Conservation (phyloP, 2,113 vertebrate species). For the Ptilonorhynchus violaceus region DNA sequence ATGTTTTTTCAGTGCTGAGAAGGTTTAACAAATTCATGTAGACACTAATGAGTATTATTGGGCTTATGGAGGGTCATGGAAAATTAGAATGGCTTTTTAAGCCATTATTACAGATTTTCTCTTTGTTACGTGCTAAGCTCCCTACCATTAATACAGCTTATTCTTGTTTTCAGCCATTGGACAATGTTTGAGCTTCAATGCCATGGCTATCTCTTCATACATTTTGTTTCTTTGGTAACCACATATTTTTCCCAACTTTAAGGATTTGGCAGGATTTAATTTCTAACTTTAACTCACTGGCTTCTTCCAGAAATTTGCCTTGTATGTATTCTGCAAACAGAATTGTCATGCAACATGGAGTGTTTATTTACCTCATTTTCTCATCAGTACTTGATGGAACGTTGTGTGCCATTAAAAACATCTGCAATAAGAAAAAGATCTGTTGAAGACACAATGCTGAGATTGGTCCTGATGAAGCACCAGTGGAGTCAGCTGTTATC, state of each 20-base stretch:
- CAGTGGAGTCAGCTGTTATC: background rate
- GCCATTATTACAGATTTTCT: background rate
- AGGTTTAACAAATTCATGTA: constrained; percentile 27
- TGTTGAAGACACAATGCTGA: background rate
- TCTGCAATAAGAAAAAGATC: background rate
- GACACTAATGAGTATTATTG: constrained; percentile 18
- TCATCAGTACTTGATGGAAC: background rate
- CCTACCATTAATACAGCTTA: background rate
- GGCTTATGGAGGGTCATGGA: constrained; percentile 1
- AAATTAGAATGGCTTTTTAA: constrained; percentile 30
- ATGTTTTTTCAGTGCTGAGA: constrained; percentile 14
- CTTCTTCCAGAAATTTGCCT: background rate
- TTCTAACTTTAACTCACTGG: background rate
- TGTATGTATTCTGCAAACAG: background rate
- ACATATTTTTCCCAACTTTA: background rate
- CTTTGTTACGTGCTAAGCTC: background rate
- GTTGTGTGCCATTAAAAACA: background rate
- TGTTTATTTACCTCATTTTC: background rate
- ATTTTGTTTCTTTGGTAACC: background rate
- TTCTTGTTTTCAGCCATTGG: background rate
- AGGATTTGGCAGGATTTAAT: background rate
- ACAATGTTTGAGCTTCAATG: background rate
- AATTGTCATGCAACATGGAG: background rate
- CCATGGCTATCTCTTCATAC: background rate
- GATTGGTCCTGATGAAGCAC: background rate